A percentile compares a stretch with the other conserved stretches of the same genome.
Evolutionary conservation across 2,797 vertebrate species (phyloP).

Genomic region (Epinephelus awoara): DNA sequence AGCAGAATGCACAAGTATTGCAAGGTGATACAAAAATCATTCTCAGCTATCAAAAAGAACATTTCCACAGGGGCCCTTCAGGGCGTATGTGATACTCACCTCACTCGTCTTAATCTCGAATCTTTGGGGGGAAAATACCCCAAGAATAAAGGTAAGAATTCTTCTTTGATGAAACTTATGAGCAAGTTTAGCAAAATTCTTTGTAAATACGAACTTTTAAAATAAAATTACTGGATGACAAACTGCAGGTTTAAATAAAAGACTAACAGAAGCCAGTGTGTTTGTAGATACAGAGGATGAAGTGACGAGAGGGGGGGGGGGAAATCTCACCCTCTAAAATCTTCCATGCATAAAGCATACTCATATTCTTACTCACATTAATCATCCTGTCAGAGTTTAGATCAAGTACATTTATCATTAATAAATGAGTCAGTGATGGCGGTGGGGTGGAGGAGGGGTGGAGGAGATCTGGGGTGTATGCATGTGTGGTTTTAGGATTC

Average conservation of each 20-base stretch:
- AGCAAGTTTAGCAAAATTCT: background rate
- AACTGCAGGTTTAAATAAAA: background rate
- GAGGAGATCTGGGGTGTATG: background rate
- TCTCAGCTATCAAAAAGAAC: conserved; percentile 15
- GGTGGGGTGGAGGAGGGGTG: conserved; percentile 14
- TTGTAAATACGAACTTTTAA: background rate
- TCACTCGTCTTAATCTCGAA: background rate
- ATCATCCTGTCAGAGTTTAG: conserved; percentile 76
- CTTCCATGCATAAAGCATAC: conserved; percentile 55
- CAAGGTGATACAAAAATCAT: background rate
- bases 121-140: background rate
- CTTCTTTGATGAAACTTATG: background rate
- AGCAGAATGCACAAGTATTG: conserved; percentile 4
- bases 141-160: background rate
- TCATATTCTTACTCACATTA: conserved; percentile 65
- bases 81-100: background rate
- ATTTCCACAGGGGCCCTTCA: background rate
- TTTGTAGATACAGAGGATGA: conserved; percentile 30
- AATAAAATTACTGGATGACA: background rate
- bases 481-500: conserved; percentile 62
- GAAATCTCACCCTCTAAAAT: conserved; percentile 40
- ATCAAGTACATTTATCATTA: conserved; percentile 80
- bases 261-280: background rate
- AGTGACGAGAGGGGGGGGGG: conserved; percentile 16
- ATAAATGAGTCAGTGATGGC: conserved; percentile 70